Evolutionary conservation across 2,797 vertebrate species (phyloP).

Genomic region (Florisuga fusca): DNA sequence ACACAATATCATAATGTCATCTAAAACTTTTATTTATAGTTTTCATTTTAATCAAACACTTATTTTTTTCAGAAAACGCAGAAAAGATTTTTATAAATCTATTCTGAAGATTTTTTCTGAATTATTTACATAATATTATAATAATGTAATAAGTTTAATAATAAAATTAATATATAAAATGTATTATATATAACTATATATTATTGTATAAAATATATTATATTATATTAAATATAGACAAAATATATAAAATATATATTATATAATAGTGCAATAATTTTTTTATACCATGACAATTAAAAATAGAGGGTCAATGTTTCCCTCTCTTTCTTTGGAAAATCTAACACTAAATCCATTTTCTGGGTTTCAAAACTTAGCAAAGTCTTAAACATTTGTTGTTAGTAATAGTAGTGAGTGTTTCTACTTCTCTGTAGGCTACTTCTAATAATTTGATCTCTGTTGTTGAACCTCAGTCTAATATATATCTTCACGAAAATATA

Average conservation of each 20-base stretch:
- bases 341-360: background rate
- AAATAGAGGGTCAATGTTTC: background rate
- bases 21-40: background rate
- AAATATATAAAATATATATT: too few species aligned
- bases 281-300: background rate
- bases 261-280: too few species aligned
- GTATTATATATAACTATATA: too few species aligned
- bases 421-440: background rate
- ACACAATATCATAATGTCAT: background rate
- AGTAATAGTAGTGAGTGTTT: background rate
- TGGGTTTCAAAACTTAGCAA: background rate
- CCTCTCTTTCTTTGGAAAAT: background rate
- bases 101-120: background rate
- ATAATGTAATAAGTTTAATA: too few species aligned
- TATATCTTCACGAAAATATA: background rate
- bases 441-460: background rate
- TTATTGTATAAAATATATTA: too few species aligned
- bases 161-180: too few species aligned
- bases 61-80: background rate
- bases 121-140: background rate
- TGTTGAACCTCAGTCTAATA: background rate
- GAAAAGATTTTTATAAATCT: background rate
- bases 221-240: too few species aligned
- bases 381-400: background rate
- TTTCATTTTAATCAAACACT: background rate